A percentile compares a stretch with the other conserved stretches of the same genome.
Conservation (phyloP, 2,113 vertebrate genomes). For the Megaptera novaeangliae region DNA sequence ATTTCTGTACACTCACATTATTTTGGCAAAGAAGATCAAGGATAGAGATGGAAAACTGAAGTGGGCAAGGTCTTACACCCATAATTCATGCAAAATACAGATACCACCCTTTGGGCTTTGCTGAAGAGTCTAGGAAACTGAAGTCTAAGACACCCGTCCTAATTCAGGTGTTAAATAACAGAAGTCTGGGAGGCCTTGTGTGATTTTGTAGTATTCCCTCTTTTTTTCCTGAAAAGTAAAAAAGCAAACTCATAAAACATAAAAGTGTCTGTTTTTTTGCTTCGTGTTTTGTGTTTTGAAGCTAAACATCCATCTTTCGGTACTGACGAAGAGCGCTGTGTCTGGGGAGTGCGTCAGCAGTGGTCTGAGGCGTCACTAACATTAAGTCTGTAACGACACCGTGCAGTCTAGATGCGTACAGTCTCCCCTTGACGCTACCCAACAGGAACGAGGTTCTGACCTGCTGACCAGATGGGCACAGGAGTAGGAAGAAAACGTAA, state of each 20-base stretch:
- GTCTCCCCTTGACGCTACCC: conserved; percentile 41
- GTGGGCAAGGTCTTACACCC: conserved; percentile 38
- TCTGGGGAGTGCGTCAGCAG: conserved; percentile 52
- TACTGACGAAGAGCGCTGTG: conserved; percentile 40
- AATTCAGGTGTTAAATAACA: conserved; percentile 45
- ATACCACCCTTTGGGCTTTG: conserved; percentile 45
- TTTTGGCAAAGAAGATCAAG: conserved; percentile 80
- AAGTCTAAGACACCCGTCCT: not conserved
- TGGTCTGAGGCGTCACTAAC: conserved; percentile 34
- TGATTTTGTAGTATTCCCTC: conserved; percentile 68
- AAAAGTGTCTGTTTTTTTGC: conserved; percentile 44
- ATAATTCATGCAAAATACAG: conserved; percentile 29
- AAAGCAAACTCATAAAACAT: conserved; percentile 49
- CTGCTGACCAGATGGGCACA: conserved; percentile 39
- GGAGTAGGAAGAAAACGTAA: conserved; percentile 39
- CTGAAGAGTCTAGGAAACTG: conserved; percentile 52
- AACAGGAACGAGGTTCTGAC: conserved; percentile 59
- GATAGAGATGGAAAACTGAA: conserved; percentile 68
- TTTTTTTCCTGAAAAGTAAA: conserved; percentile 61
- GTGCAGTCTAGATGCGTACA: conserved; percentile 42
- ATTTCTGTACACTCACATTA: conserved; percentile 82
- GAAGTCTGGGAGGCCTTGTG: conserved; percentile 60
- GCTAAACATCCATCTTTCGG: conserved; percentile 46
- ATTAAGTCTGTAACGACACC: conserved; percentile 49
- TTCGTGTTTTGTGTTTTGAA: not conserved